These are phyloP conservation scores for Diplazon laetatorius DNA, from an alignment of 2,888 invertebrate species.

Conservation along the genomic window DNA sequence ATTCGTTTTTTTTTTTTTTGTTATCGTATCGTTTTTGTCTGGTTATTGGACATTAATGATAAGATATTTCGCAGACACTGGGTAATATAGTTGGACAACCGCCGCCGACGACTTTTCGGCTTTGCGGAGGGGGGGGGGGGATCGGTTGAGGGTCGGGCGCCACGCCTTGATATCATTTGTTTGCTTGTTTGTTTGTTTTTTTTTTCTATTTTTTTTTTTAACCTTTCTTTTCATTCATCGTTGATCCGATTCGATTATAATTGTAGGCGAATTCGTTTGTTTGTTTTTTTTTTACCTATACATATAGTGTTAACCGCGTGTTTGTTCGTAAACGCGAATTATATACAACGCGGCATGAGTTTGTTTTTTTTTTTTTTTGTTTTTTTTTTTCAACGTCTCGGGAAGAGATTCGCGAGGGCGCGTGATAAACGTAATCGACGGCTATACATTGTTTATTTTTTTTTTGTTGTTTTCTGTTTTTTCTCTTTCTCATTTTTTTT, in stretches of 20 bases:
- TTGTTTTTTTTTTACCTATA: neutral
- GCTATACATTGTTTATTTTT: conserved; percentile 45
- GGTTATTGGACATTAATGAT: conserved; percentile 7
- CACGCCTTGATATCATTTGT: conserved; percentile 63
- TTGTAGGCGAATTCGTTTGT: conserved; percentile 57
- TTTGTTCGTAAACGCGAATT: conserved; percentile 49
- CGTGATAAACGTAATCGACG: conserved; percentile 52
- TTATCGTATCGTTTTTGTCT: conserved; percentile 18
- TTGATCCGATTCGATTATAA: conserved; percentile 61
- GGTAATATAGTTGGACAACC: conserved; percentile 47
- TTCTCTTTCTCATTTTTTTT: too few relatives aligned
- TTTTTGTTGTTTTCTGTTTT: neutral
- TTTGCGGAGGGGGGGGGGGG: too few relatives aligned
- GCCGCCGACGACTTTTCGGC: conserved; percentile 31
- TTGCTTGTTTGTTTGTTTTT: conserved; percentile 9
- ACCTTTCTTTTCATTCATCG: neutral
- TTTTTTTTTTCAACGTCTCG: conserved; percentile 59
- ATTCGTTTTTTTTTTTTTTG: conserved; percentile 23
- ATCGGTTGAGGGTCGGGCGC: conserved; percentile 57
- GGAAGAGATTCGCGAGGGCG: conserved; percentile 62
- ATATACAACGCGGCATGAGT: conserved; percentile 57
- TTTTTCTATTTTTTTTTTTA: neutral
- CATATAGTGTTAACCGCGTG: conserved; percentile 33
- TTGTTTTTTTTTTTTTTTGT: too few relatives aligned
- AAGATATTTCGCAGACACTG: conserved; percentile 30